Base-by-base conservation (phyloP, 2,113 vertebrate genomes). In the Eublepharis macularius region DNA sequence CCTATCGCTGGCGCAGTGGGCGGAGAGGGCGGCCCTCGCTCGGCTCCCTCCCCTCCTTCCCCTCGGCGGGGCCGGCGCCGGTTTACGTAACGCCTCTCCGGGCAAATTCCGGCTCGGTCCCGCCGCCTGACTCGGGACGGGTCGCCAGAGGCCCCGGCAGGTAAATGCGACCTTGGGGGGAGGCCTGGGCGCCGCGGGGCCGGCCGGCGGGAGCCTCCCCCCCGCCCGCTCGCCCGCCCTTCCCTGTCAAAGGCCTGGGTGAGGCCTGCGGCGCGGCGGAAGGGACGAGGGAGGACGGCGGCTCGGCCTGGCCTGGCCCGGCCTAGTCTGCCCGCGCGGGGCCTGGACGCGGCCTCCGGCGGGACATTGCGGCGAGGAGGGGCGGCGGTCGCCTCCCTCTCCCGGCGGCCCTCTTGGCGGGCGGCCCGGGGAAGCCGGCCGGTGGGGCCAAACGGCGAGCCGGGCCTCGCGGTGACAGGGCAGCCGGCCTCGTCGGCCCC, bases 21-120 rank as follows among this genome's bases (percentile, higher is more conserved):
- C 94, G 92, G 93, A 86, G 91, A 93, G 78, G 86, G 90, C 79
- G 89, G 76, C 77, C 84, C 85, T 88, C 89, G 83, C 87, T 91
- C 90, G 94, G 76, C 29, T 92, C 94, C 92, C 89, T 87, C 91
- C 90, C 89, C 93, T 88, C 92, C 82, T 76, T 65, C 65, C 81
- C 83, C 76, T 80, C n/a, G 88, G 90, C 82, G 88, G 89, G 60
- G 92, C 95, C 87, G 90, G 94, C 89, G 95, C 95, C 89, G 94
- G 91, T 95, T 95, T 94, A 96, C 96, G 94, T 96, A 92, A 96
- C 95, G 95, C 95, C 92, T 93, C 90, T 85, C 87, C 80, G 91
- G 93, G 91, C 93, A 90, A 93, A 92, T 90, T 91, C 86, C 89
- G 89, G 91, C 94, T 91, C 90, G 92, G 92, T 88, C 94, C 93